A percentile compares a stretch with the other conserved stretches of the same genome.
phyloP scores from a whole-genome alignment of 2,888 invertebrate species.

The Platycheirus albimanus region DNA sequence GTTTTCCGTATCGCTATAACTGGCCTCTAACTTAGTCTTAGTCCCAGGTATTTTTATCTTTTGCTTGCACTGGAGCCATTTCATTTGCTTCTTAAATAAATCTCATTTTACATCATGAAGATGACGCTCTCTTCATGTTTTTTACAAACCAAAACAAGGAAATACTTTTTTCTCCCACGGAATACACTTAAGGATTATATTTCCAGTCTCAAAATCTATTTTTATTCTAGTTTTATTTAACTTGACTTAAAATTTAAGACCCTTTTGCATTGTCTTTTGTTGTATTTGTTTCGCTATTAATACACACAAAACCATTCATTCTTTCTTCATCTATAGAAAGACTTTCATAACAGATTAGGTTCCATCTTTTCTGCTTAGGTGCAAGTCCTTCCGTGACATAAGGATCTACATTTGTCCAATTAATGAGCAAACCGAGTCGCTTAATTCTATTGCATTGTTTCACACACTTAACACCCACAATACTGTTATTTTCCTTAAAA shows the following conservation, averaged over 20 bases:
- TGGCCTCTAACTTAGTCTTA: too few species aligned
- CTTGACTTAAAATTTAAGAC: not conserved
- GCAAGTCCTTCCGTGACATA: slow-evolving; percentile 11
- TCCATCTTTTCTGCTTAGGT: not conserved
- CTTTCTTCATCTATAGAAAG: not conserved
- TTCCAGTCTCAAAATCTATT: too few species aligned
- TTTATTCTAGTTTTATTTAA: too few species aligned
- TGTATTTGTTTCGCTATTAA: not conserved
- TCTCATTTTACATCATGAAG: too few species aligned
- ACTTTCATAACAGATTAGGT: not conserved
- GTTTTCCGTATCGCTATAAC: too few species aligned
- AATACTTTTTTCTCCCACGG: too few species aligned
- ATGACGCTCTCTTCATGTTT: too few species aligned
- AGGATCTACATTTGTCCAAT: not conserved
- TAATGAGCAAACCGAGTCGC: slow-evolving; percentile 1
- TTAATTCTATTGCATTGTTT: slow-evolving; percentile 7
- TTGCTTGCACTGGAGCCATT: too few species aligned
- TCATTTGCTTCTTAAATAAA: too few species aligned
- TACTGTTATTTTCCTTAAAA: not conserved
- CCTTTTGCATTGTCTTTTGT: not conserved
- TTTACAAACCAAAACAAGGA: too few species aligned
- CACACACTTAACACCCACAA: slow-evolving; percentile 6
- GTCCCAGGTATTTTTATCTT: too few species aligned
- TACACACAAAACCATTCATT: not conserved
- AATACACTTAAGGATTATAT: too few species aligned